phyloP scores from a whole-genome alignment of 2,888 invertebrate genomes.

The Acronicta alni region DNA sequence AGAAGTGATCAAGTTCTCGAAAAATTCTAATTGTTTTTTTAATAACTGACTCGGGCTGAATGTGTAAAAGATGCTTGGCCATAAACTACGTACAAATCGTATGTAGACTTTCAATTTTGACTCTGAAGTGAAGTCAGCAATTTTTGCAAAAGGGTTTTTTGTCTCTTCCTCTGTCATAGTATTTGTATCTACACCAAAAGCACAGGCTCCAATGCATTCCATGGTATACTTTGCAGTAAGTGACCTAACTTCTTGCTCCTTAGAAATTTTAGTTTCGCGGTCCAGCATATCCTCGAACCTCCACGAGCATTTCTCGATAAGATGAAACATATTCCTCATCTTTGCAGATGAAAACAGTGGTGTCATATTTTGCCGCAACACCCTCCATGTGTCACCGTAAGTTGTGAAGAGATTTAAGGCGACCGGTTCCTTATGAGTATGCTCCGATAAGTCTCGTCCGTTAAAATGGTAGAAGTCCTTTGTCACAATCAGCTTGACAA shows the following conservation, averaged over 20 bases:
- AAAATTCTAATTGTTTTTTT: conserved; percentile 26
- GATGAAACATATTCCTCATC: conserved; percentile 57
- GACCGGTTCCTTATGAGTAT: conserved; percentile 47
- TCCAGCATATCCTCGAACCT: conserved; percentile 41
- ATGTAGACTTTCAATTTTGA: not conserved
- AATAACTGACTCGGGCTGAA: not conserved
- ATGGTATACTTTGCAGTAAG: conserved; percentile 41
- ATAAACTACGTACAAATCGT: conserved; percentile 7
- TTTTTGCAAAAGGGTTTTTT: conserved; percentile 24
- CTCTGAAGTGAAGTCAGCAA: not conserved
- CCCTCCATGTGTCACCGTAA: conserved; percentile 51
- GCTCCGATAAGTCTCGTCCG: conserved; percentile 58
- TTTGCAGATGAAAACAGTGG: conserved; percentile 57
- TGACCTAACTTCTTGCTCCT: conserved; percentile 27
- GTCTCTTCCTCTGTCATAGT: conserved; percentile 15
- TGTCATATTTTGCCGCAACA: conserved; percentile 54
- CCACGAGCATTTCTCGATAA: conserved; percentile 48
- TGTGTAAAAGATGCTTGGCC: conserved; percentile 24
- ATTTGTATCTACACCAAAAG: conserved; percentile 29
- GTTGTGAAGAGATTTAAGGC: conserved; percentile 43
- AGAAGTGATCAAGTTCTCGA: conserved; percentile 35
- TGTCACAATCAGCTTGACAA: conserved; percentile 63
- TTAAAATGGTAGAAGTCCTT: conserved; percentile 68
- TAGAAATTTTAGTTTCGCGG: conserved; percentile 23
- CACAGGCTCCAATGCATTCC: conserved; percentile 41